Conservation (phyloP, 2,888 invertebrate species). For the Conus canariensis region DNA sequence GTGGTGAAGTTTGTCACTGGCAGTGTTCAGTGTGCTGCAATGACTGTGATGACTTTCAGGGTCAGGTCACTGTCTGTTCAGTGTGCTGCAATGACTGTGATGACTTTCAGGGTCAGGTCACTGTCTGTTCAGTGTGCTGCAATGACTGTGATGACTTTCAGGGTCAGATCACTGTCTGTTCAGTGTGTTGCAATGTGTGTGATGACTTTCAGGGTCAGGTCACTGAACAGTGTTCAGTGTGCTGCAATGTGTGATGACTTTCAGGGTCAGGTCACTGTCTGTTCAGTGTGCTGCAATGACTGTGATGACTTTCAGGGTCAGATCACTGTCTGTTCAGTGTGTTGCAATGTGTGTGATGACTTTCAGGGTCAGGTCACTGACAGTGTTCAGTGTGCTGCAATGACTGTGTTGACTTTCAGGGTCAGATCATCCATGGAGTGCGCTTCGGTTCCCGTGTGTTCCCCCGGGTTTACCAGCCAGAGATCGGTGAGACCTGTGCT, state of each 20-base stretch:
- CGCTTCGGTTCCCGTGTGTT: conserved; percentile 72
- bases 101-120: conserved; percentile 65
- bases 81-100: too few relatives aligned
- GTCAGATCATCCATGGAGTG: conserved; percentile 73
- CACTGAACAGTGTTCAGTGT: too few relatives aligned
- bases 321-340: conserved; percentile 54
- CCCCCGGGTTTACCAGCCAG: conserved; percentile 68
- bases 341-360: too few relatives aligned
- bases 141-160: conserved; percentile 40
- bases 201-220: conserved; percentile 65
- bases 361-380: too few relatives aligned
- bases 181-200: too few relatives aligned
- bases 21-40: too few relatives aligned
- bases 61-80: conserved; percentile 64
- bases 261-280: conserved; percentile 70
- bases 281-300: too few relatives aligned
- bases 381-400: too few relatives aligned
- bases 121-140: too few relatives aligned
- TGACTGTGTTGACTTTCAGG: conserved; percentile 55
- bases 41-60: conserved; percentile 54
- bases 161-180: conserved; percentile 72
- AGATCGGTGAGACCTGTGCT: conserved; percentile 62
- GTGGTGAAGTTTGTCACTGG: too few relatives aligned
- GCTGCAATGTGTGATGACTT: too few relatives aligned
- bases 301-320: conserved; percentile 61